These are phyloP conservation scores for Tryphoninae sp. DNA, from an alignment of 2,888 invertebrate genomes.

Conservation along the genomic window DNA sequence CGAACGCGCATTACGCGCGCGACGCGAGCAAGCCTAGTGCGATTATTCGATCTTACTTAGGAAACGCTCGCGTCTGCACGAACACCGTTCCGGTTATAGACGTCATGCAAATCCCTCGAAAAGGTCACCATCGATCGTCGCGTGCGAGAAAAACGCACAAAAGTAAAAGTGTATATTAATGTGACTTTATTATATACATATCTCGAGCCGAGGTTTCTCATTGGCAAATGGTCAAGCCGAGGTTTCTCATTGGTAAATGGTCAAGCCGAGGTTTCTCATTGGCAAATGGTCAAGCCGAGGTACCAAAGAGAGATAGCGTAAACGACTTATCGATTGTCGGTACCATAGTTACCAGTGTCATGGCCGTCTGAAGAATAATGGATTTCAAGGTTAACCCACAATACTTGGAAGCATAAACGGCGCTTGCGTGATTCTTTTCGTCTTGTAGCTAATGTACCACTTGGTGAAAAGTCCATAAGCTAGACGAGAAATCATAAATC, in stretches of 20 bases:
- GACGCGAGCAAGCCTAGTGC: constrained; percentile 40
- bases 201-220: neutral
- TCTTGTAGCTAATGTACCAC: too few species aligned
- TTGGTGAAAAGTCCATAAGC: too few species aligned
- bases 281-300: neutral
- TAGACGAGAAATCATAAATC: too few species aligned
- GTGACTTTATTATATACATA: neutral
- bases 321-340: neutral
- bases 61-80: constrained; percentile 58
- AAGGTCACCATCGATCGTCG: constrained; percentile 66
- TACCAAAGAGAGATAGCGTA: neutral
- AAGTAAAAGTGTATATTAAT: neutral
- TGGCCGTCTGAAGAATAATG: neutral
- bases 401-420: too few species aligned
- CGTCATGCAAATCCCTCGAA: constrained; percentile 62
- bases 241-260: neutral
- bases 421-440: too few species aligned
- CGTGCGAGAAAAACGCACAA: constrained; percentile 14
- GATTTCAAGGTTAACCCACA: too few species aligned
- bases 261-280: neutral
- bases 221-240: neutral
- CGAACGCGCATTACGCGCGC: constrained; percentile 20
- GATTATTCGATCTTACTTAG: constrained; percentile 61
- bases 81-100: neutral
- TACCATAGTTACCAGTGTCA: neutral